Evolutionary conservation across 2,797 vertebrate genomes (phyloP), one percentile per base, ranked within the genome.

Genomic region (Peromyscus attwateri): DNA sequence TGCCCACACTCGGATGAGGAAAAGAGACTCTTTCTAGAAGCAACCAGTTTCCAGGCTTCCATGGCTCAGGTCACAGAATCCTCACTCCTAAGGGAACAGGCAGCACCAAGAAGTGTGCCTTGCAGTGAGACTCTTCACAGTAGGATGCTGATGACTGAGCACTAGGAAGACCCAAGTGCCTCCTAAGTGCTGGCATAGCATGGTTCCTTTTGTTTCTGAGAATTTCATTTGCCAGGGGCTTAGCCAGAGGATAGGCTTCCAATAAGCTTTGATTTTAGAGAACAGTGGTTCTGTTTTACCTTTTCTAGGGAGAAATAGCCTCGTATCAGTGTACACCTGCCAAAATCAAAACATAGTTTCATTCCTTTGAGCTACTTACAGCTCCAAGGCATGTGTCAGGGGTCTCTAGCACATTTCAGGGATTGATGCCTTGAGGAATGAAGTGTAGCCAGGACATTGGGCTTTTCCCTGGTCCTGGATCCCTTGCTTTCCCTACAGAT

Each of bases 191-290:
- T 81, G 70, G 43, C n/a, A 77, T 2, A 71, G 4, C 5, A 25
- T n/a, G 55, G 6, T 34, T 89, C 2, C 2, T 73, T 87, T 84
- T 29, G 0, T 73, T 91, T 75, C 19, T 80, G 79, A 81, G 87
- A 96, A 40, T 81, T 46, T 93, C 75, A 11, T 82, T 79, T 91
- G 81, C 40, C 27, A 70, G 68, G 34, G 31, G 84, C 52, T 49
- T 52, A 40, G 31, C 14, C 83, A 23, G 57, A 29, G 49, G n/a
- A 49, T 80, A 84, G 46, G 14, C 76, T 88, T 96, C 46, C 73
- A 73, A 6, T 75, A 55, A 57, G 14, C 23, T 92, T 92, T 88
- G n/a, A 37, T 76, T 94, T 91, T 95, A 95, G 85, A 34, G 46
- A 87, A 40, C 29, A 90, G 49, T 46, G 57, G 88, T 73, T 92